These are phyloP conservation scores for Antedon mediterranea DNA, from an alignment of 53 echinoderm and acorn worm genomes.

Conservation along the genomic window DNA sequence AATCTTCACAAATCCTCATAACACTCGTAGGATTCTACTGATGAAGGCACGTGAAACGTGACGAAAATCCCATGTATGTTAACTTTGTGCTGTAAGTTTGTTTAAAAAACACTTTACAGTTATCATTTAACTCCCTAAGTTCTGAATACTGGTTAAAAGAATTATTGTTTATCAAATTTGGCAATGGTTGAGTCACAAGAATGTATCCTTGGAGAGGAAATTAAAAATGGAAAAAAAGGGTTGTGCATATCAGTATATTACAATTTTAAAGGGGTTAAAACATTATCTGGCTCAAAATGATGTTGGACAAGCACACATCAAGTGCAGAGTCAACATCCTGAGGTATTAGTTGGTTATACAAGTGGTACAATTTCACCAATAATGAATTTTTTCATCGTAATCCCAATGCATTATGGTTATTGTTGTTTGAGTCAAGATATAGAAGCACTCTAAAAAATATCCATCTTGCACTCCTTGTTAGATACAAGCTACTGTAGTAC, in stretches of 20 bases:
- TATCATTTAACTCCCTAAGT: slow-evolving; percentile 12
- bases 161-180: slow-evolving; percentile 21
- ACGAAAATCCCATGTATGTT: too few species aligned
- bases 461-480: slow-evolving; percentile 3
- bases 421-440: slow-evolving; percentile 4
- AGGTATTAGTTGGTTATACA: slow-evolving; percentile 16
- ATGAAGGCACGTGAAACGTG: too few species aligned
- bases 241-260: slow-evolving; percentile 30
- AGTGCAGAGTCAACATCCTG: background rate
- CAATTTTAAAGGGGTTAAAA: slow-evolving; percentile 29
- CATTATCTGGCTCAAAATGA: slow-evolving; percentile 22
- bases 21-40: too few species aligned
- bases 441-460: slow-evolving; percentile 6
- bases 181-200: slow-evolving; percentile 23
- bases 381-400: slow-evolving; percentile 14
- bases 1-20: too few species aligned
- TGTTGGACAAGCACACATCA: slow-evolving; percentile 33
- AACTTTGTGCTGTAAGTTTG: too few species aligned
- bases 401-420: slow-evolving; percentile 19
- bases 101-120: too few species aligned
- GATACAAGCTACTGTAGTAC: slow-evolving; percentile 3
- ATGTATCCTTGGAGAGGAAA: slow-evolving; percentile 22
- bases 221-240: slow-evolving; percentile 18
- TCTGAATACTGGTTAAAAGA: slow-evolving; percentile 14
- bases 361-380: slow-evolving; percentile 22